Conservation (phyloP, 2,888 invertebrate species). For the Melanostoma scalare region DNA sequence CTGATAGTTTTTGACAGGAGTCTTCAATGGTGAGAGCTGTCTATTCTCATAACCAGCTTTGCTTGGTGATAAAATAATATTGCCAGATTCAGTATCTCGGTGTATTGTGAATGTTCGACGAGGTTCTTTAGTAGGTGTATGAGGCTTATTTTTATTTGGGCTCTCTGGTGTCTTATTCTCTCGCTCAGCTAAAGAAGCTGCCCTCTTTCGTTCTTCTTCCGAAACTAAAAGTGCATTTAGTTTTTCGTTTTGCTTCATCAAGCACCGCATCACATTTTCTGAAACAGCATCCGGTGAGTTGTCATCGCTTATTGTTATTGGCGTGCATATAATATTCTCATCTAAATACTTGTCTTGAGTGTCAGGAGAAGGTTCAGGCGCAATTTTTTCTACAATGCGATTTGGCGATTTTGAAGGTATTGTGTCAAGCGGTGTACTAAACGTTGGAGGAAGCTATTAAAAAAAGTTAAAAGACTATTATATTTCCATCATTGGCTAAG, state of each 20-base stretch:
- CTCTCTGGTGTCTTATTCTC: background rate
- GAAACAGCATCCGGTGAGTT: constrained; percentile 11
- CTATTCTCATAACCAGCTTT: constrained; percentile 5
- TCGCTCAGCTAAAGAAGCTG: background rate
- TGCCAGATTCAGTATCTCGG: constrained; percentile 21
- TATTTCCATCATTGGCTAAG: too few relatives aligned
- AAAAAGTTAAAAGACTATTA: too few relatives aligned
- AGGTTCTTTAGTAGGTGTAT: background rate
- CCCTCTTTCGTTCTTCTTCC: background rate
- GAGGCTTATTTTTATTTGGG: too few relatives aligned
- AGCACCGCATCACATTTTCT: constrained; percentile 7
- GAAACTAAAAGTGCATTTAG: constrained; percentile 13
- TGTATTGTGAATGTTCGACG: constrained; percentile 46
- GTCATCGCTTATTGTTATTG: constrained; percentile 41
- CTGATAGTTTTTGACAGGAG: constrained; percentile 1
- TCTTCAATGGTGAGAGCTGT: background rate
- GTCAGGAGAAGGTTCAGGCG: background rate
- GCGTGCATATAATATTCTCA: constrained; percentile 21
- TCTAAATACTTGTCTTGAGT: background rate
- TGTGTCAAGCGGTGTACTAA: background rate
- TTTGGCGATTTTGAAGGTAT: background rate
- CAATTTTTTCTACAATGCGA: background rate
- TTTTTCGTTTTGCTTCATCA: constrained; percentile 36
- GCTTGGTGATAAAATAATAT: constrained; percentile 22
- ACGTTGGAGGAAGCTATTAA: too few relatives aligned